Evolutionary conservation across 2,888 invertebrate species (phyloP), one percentile per base, ranked within the genome.

Genomic region (Melipona beecheii): DNA sequence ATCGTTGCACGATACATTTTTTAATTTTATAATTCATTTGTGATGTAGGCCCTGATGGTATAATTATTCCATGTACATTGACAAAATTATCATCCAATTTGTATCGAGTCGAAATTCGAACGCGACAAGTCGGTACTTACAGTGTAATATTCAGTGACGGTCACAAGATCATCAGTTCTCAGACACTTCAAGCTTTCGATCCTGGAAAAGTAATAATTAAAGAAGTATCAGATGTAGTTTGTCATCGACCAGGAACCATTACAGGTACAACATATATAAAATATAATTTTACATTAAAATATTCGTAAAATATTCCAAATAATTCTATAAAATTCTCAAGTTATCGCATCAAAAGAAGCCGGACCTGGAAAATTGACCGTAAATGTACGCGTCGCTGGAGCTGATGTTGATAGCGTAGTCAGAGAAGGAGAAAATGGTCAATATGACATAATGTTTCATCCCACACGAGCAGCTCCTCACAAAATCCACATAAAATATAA

Each of bases 371-470:
- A 97, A 27, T 95, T 99, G 13, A 96, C 97, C 0, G 97, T 98
- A 0, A 95, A 96, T 66, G 97, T 99, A 36, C 96, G 97, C 83
- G 97, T 98, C 89, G 98, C 97, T 49, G 97, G 97, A 4, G 96
- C 96, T 52, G 97, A 97, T 86, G 98, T 98, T 6, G 97, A 98
- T 43, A 97, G 98, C 93, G 96, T 97, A 84, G 96, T 98, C 85
- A 95, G 97, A 31, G 96, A 97, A 78, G 96, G 96, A 80, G 96
- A 96, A 68, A 97, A 97, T 89, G 97, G 97, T 50, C 95, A 97
- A 75, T 97, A 97, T 95, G 97, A 98, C 94, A 97, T 98, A 50
- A 96, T 97, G 81, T 99, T 98, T 95, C 98, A 98, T 93, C 99
- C 99, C 0, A 96, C 97, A 0, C 95, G 97, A 60, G 97, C 98